Base-by-base conservation (phyloP, 1,140 invertebrate genomes). In the Aphelenchoides avenae region DNA sequence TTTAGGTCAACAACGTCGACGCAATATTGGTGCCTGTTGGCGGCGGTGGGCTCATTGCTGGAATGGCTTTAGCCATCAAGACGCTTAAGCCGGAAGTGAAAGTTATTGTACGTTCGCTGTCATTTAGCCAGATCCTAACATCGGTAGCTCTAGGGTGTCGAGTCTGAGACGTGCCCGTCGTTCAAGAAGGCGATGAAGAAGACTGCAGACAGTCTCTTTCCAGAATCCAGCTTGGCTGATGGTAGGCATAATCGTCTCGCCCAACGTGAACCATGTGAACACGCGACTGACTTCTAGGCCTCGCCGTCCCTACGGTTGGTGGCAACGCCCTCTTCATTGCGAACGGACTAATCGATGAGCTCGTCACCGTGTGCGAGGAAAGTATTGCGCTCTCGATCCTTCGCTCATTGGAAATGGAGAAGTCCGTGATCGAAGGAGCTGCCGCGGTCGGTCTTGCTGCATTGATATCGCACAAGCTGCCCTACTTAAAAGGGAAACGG, bases 301-400 rank as follows among this genome's bases (percentile, higher is more conserved):
- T 94, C 18, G 89, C 90, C 0, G 90, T 94, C 0, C 88, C 90
- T 0, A 85, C 84, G 52, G 87, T 92, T 11, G 90, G 90, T 0
- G 86, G 86, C 40, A 94, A 94, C 79, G 87, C 89, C 0, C 89
- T 85, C 76, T 84, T 79, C 20, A 93, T 89, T 1, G 86, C 86
- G 0, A 79, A 82, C 66, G 78, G 84, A 0, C 79, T 89, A 0
- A 83, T 92, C 40, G 90, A 93, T 78, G 89, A 87, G 82, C 81
- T 91, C 82, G 84, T 89, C n/a, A 69, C 73, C 18, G 71, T 78
- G 57, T 81, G 79, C 52, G 82, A 83, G 65, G 80, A 82, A 47
- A 77, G 64, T 84, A 89, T 94, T 40, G 89, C 91, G 0, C 83
- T 91, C 58, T 85, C 89, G 3, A 92, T 93, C 57, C 77, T 93